Conservation (phyloP, 2,113 vertebrate species). For the Tinamus guttatus region DNA sequence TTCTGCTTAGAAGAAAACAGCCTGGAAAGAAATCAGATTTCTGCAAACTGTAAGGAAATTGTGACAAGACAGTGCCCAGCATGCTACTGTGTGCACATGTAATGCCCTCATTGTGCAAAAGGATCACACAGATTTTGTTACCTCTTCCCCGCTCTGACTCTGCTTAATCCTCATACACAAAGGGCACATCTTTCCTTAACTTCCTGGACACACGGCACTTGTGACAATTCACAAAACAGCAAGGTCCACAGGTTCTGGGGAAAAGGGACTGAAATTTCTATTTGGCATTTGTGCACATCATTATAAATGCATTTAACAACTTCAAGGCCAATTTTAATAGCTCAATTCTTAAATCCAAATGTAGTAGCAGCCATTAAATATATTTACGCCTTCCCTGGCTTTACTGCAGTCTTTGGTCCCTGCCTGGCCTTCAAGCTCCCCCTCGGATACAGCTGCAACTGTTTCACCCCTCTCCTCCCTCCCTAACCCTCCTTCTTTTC, state of each 20-base stretch:
- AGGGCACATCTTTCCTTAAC: neutral
- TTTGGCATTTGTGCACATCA: neutral
- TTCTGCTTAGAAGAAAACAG: slow-evolving; percentile 9
- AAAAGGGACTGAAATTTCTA: neutral
- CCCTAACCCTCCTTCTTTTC: neutral
- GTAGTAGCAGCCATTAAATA: neutral
- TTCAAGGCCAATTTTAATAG: neutral
- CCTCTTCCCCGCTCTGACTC: neutral
- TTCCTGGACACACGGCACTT: neutral
- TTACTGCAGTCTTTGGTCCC: neutral
- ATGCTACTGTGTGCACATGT: neutral
- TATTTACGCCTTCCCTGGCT: neutral
- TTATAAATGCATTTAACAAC: neutral
- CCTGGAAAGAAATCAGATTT: neutral
- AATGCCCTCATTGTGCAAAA: neutral
- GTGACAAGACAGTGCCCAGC: neutral
- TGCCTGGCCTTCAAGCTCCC: neutral
- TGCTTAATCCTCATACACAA: neutral
- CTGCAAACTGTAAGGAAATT: neutral
- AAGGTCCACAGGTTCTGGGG: neutral
- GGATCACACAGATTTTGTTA: neutral
- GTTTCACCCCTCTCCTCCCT: neutral
- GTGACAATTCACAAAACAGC: neutral
- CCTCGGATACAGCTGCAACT: neutral
- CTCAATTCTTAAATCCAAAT: neutral